Percentiles rank a stretch among this genome's conserved stretches.
Conservation (phyloP, 2,113 vertebrate species). For the Semnornis frantzii region DNA sequence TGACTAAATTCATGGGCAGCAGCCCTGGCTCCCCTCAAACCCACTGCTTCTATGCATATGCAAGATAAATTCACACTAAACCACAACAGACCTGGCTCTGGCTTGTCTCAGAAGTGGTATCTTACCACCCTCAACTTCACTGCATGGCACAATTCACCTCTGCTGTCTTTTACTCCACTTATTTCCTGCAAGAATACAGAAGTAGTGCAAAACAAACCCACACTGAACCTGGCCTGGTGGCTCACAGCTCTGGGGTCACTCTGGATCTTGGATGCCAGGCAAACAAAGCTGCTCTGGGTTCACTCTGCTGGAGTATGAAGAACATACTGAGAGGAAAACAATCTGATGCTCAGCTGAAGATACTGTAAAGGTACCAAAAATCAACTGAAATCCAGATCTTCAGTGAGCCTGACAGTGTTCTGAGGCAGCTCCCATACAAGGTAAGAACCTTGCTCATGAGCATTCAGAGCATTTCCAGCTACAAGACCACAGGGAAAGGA, state of each 20-base stretch:
- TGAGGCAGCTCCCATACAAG: neutral
- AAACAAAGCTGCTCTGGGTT: neutral
- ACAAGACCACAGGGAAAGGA: neutral
- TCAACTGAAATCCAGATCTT: neutral
- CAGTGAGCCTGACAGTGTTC: neutral
- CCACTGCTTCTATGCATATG: accelerated
- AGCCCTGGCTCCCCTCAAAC: neutral
- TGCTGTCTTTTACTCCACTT: neutral
- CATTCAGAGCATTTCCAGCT: neutral
- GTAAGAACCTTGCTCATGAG: neutral
- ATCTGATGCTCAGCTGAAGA: neutral
- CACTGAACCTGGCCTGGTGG: neutral
- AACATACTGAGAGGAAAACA: neutral
- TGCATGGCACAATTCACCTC: neutral
- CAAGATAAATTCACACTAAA: neutral
- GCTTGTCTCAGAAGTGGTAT: no score
- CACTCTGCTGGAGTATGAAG: neutral
- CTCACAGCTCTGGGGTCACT: neutral
- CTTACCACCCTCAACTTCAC: no score
- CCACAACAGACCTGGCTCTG: neutral
- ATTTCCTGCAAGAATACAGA: neutral
- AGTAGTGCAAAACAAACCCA: neutral
- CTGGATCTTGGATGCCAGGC: neutral
- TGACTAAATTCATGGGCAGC: neutral
- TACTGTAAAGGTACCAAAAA: neutral